Conservation (phyloP, 2,113 vertebrate species). For the Rafetus swinhoei region DNA sequence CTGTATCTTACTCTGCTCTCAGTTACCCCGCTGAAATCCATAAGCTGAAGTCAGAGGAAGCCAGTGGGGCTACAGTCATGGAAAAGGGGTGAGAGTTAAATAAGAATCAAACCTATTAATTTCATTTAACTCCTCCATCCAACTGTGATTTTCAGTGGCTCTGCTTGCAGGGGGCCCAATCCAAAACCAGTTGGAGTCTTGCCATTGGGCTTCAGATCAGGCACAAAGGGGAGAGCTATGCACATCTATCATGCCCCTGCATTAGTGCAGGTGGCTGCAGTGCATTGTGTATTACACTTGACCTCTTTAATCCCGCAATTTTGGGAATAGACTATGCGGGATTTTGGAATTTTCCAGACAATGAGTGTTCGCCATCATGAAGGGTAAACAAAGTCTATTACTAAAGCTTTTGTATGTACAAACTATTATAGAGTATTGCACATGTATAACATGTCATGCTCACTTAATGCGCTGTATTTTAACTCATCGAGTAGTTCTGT, state of each 20-base stretch:
- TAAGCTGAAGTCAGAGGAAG: background rate
- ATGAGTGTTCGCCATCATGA: too few relatives aligned
- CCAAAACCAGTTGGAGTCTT: background rate
- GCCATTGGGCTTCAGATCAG: background rate
- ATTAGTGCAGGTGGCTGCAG: background rate
- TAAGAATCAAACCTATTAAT: background rate
- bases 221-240: background rate
- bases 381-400: too few relatives aligned
- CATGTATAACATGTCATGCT: too few relatives aligned
- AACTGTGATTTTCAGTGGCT: background rate
- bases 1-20: background rate
- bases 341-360: too few relatives aligned
- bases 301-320: too few relatives aligned
- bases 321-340: too few relatives aligned
- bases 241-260: background rate
- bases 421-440: too few relatives aligned
- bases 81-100: background rate
- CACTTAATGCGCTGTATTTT: too few relatives aligned
- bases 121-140: background rate
- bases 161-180: background rate
- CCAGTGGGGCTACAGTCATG: rapidly evolving
- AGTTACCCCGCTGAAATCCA: background rate
- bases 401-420: too few relatives aligned
- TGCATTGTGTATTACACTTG: background rate
- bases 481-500: too few relatives aligned